Percentiles rank a stretch among this genome's conserved stretches.
phyloP scores from a whole-genome alignment of 1,140 invertebrate genomes.

The Amyelois transitella region DNA sequence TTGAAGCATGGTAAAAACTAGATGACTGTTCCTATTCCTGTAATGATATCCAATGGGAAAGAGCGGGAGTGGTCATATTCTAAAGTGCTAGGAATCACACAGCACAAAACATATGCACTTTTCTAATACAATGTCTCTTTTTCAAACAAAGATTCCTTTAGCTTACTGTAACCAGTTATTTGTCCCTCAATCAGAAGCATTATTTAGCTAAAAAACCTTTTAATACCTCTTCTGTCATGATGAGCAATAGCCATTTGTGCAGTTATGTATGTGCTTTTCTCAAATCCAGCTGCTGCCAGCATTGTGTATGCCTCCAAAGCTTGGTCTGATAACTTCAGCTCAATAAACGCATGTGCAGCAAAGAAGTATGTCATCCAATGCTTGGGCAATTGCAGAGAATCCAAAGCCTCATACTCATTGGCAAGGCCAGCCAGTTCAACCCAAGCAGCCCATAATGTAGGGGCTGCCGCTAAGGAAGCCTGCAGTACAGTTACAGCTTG shows the following conservation, averaged over 20 bases:
- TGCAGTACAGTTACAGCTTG: constrained; percentile 82
- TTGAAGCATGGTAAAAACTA: no score
- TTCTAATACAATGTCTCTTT: no score
- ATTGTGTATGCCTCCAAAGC: constrained; percentile 88
- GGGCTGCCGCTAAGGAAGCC: constrained; percentile 84
- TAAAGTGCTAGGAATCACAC: no score
- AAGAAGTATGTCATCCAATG: constrained; percentile 98
- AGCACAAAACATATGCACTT: no score
- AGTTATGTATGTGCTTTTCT: constrained; percentile 91
- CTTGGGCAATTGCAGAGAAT: constrained; percentile 83
- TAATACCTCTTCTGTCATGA: constrained; percentile 93
- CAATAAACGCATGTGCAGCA: constrained; percentile 91
- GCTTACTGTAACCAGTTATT: no score
- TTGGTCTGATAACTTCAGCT: constrained; percentile 93
- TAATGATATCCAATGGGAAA: no score
- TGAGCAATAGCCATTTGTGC: constrained; percentile 94
- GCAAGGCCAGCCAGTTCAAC: constrained; percentile 91
- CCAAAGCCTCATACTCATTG: constrained; percentile 83
- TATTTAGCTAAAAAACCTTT: constrained; percentile 3
- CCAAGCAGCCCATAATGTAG: constrained; percentile 95
- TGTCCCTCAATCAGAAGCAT: no score
- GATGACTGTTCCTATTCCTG: no score
- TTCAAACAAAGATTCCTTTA: no score
- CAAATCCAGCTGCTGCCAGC: constrained; percentile 86
- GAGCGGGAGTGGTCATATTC: no score